Evolutionary conservation across 2,113 vertebrate species (phyloP), one percentile per base, ranked within the genome.

Genomic region (Brachirus orientalis): DNA sequence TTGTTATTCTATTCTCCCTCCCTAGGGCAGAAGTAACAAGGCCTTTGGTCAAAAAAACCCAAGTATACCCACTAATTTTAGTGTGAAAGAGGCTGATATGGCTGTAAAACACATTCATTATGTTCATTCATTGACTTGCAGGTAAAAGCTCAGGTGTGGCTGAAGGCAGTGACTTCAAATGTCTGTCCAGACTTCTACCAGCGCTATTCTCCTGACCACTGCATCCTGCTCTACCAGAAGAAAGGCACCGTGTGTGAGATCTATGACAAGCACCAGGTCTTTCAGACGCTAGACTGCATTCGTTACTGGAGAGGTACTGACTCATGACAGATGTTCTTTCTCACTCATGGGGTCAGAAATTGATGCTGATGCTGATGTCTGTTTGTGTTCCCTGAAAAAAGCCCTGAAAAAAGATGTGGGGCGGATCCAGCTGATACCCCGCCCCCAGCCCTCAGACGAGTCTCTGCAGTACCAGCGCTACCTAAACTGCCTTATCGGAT

Each of bases 191-290:
- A 98, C 63, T 98, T 97, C 90, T 99, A 97, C 82, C 95, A 95
- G 69, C 75, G 93, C 0, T 92, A 93, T 33, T 93, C 93, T 2
- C 96, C 97, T 0, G 97, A 99, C 75, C 94, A 96, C 14, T 98
- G 97, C 88, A 93, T 96, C 62, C 92, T 99, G 56, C 95, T 96
- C 45, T 99, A 99, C 88, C 96, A 98, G 88, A 99, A 99, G 86
- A 98, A 98, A 75, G 97, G 96, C 5, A 96, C 94, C 0, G 93
- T 95, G 94, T 99, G 96, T 52, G 98, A 99, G 92, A 99, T 99
- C 84, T 99, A 99, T 4, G 98, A 99, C 83, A 95, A 95, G 73
- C 94, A 98, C 87, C 98, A 99, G 74, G 93, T 99, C 19, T 95
- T 99, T 79, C 98, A 99, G 90, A 99, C 98, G 0, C 79, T 99